Evolutionary conservation across 2,797 vertebrate genomes (phyloP), one percentile per base, ranked within the genome.

Genomic region (Sylvia borin): DNA sequence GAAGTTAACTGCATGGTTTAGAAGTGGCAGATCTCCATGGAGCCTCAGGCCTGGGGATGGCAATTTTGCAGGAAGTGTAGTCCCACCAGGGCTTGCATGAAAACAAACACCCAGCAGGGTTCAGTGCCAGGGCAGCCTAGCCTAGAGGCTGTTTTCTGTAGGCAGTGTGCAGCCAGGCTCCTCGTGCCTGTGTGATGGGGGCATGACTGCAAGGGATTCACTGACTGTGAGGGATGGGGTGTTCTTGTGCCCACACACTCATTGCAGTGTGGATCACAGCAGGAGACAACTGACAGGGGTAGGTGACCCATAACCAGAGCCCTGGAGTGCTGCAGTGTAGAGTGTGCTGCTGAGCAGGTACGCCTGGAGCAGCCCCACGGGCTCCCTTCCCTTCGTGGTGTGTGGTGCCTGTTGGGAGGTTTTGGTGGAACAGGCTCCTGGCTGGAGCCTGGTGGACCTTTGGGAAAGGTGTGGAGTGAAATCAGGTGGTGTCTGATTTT

Each of bases 161-260:
- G 57, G 31, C 48, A 64, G 21, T 1, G 20, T 71, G 36, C 66
- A 78, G 70, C 73, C 62, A 60, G 21, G 58, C 53, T 84, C 6
- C 50, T 78, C 0, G 0, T 84, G 76, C 58, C 77, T 43, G 29
- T 3, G 6, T 50, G 36, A 16, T 0, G 1, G 40, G 54, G 10
- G 7, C 20, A 17, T 0, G 5, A 47, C 40, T 74, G 43, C 61
- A 45, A 0, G 68, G 42, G 48, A 42, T 29, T 55, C 4, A 4
- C 34, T 64, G 74, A 11, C 57, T 2, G 1, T 4, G 10, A 68
- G 54, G 67, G 68, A 64, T 32, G 2, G 7, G 38, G 5, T 77
- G 43, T 78, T 53, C 31, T 10, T 70, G 40, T 80, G 7, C 65
- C 40, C 36, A 34, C 2, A 4, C 13, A 2, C 16, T 55, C 58